Percentiles rank a stretch among this genome's conserved stretches.
These are phyloP conservation scores for Turdus rufiventris DNA, from an alignment of 2,113 vertebrate species.

Conservation along the genomic window DNA sequence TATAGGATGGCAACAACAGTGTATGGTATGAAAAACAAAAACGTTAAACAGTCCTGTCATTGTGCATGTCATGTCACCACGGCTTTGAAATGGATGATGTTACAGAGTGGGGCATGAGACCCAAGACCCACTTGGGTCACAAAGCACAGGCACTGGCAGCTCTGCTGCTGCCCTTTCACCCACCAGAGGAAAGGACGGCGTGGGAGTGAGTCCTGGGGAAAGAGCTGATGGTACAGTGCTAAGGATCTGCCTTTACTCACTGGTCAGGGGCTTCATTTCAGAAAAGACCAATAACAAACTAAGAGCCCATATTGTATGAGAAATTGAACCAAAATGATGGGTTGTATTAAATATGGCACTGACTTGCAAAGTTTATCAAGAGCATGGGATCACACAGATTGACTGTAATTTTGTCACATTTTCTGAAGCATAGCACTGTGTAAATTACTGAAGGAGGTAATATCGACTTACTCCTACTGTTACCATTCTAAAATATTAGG, in stretches of 20 bases:
- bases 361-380: neutral
- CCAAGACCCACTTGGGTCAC: neutral
- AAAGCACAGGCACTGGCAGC: neutral
- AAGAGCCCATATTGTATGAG: neutral
- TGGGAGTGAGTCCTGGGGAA: rapidly evolving
- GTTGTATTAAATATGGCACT: neutral
- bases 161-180: neutral
- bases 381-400: rapidly evolving
- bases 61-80: neutral
- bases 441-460: neutral
- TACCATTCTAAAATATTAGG: neutral
- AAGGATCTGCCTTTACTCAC: neutral
- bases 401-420: neutral
- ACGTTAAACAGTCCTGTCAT: rapidly evolving
- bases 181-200: rapidly evolving
- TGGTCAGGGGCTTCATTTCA: neutral
- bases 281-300: neutral
- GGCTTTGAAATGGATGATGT: neutral
- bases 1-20: neutral
- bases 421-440: neutral
- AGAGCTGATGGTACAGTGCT: neutral
- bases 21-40: rapidly evolving
- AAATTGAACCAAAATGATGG: neutral
- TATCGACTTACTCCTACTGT: neutral
- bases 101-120: rapidly evolving